Conservation (phyloP, 2,113 vertebrate genomes). For the Muntiacus muntjak region DNA sequence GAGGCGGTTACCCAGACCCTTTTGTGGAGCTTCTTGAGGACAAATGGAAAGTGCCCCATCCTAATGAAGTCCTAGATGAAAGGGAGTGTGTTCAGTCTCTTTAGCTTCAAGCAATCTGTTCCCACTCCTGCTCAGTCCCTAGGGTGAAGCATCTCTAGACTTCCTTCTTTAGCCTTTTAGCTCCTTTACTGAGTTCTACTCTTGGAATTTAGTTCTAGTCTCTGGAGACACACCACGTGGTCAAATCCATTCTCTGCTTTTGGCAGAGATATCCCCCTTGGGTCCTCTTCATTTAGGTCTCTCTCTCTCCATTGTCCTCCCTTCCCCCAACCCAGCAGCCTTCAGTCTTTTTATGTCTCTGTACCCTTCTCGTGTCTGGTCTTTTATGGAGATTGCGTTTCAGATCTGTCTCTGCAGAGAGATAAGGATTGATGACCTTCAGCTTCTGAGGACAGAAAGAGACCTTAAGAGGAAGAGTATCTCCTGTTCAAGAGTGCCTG, state of each 20-base stretch:
- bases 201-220: background rate
- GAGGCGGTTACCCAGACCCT: background rate
- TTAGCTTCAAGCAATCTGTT: background rate
- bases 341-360: background rate
- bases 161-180: background rate
- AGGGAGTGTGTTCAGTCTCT: background rate
- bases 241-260: background rate
- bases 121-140: background rate
- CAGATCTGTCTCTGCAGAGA: background rate
- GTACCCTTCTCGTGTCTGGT: background rate
- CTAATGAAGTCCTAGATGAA: background rate
- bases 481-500: background rate
- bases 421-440: background rate
- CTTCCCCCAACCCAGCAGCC: background rate
- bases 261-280: background rate
- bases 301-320: background rate
- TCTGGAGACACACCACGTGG: background rate
- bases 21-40: background rate
- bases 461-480: background rate
- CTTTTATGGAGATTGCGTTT: background rate
- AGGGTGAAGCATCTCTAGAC: background rate
- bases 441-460: background rate
- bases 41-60: background rate
- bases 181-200: background rate
- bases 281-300: background rate